Conservation (phyloP, 1,140 invertebrate genomes). For the Pygmarrhopalites habei region DNA sequence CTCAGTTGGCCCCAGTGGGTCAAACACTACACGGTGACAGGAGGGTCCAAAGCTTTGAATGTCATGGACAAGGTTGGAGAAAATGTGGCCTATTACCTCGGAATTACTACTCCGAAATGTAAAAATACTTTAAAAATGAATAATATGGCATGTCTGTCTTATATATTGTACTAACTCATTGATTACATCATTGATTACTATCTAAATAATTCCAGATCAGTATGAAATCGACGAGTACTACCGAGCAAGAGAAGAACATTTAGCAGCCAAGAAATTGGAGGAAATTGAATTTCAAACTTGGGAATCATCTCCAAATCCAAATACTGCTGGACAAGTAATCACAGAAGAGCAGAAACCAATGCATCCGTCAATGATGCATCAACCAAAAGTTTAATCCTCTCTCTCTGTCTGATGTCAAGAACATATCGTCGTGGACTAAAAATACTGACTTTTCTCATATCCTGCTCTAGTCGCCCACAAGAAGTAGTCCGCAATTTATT, state of each 20-base stretch:
- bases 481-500: not conserved
- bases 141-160: too few species aligned
- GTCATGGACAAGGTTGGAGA: slow-evolving; percentile 29
- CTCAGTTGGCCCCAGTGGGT: slow-evolving; percentile 33
- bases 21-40: slow-evolving; percentile 12
- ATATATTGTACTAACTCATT: not conserved
- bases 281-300: slow-evolving; percentile 28
- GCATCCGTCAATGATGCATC: not conserved
- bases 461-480: not conserved
- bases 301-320: slow-evolving; percentile 12
- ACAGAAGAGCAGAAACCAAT: not conserved
- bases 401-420: too few species aligned
- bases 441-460: not conserved
- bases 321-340: not conserved
- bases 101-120: slow-evolving; percentile 35
- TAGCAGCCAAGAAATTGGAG: slow-evolving; percentile 18
- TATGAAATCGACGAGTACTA: slow-evolving; percentile 39
- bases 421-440: too few species aligned
- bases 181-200: not conserved
- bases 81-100: slow-evolving; percentile 29
- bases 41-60: slow-evolving; percentile 25
- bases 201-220: too few species aligned
- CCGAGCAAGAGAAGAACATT: slow-evolving; percentile 23
- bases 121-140: too few species aligned
- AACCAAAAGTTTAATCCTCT: too few species aligned